Conservation (phyloP, 2,888 invertebrate genomes). For the Lissocephala sabroskyi region DNA sequence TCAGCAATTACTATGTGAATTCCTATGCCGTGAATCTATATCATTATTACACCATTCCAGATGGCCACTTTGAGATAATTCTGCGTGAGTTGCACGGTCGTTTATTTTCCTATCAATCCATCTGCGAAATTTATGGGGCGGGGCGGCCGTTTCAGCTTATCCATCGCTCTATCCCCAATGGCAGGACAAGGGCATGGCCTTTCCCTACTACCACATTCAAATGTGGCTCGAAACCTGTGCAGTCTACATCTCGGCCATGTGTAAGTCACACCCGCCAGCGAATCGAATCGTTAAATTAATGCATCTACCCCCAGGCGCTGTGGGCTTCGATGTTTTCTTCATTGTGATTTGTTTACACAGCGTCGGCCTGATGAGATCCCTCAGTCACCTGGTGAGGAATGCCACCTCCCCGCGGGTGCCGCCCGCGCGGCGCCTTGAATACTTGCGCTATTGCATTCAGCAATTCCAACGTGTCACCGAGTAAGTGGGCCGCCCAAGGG, state of each 20-base stretch:
- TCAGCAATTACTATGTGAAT: constrained; percentile 43
- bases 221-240: constrained; percentile 38
- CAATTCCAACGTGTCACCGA: constrained; percentile 51
- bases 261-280: constrained; percentile 30
- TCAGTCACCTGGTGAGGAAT: constrained; percentile 40
- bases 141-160: constrained; percentile 34
- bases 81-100: no score
- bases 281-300: not conserved
- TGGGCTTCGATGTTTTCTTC: constrained; percentile 63
- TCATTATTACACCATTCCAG: constrained; percentile 19
- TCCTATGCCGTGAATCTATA: constrained; percentile 45
- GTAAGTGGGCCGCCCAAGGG: constrained; percentile 35
- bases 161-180: constrained; percentile 56
- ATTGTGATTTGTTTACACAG: constrained; percentile 55
- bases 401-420: constrained; percentile 57
- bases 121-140: not conserved
- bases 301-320: constrained; percentile 36
- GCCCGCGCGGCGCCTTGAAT: constrained; percentile 42
- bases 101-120: not conserved
- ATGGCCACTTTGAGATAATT: constrained; percentile 27
- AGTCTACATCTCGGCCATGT: constrained; percentile 39
- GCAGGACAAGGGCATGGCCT: constrained; percentile 48
- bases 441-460: constrained; percentile 54
- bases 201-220: constrained; percentile 56
- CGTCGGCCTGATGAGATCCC: constrained; percentile 48